Conservation (phyloP, 1,140 invertebrate species). For the Phymastichus coffea region DNA sequence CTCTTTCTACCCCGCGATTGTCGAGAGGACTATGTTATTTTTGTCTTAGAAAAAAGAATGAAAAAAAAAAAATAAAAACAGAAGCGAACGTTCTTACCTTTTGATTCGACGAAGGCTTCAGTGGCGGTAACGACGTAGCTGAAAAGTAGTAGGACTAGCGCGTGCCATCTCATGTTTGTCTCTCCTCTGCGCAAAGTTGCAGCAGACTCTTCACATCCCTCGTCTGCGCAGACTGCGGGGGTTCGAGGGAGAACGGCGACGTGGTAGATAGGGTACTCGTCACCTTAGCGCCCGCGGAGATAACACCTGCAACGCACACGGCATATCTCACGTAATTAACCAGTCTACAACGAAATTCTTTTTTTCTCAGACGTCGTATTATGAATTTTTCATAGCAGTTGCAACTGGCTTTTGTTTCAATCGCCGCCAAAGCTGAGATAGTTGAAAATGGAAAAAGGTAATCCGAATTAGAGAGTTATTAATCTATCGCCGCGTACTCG, state of each 20-base stretch:
- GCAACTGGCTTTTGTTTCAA: too few relatives aligned
- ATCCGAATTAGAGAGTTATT: too few relatives aligned
- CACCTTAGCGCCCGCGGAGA: constrained; percentile 33
- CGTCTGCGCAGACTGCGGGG: not conserved
- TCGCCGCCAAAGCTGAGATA: too few relatives aligned
- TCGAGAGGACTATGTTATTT: not conserved
- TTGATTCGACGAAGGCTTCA: constrained; percentile 19
- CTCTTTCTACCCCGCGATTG: not conserved
- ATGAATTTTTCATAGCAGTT: too few relatives aligned
- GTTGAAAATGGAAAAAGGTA: too few relatives aligned
- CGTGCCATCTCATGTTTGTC: constrained; percentile 28
- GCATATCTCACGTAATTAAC: too few relatives aligned
- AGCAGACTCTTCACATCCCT: not conserved
- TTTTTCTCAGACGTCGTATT: not conserved
- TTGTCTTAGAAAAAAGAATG: too few relatives aligned
- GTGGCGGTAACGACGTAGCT: not conserved
- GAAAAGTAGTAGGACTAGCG: not conserved
- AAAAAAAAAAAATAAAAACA: too few relatives aligned
- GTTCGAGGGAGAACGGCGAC: not conserved
- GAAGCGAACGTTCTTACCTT: constrained; percentile 1
- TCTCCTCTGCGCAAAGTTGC: not conserved
- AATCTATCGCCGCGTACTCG: not conserved
- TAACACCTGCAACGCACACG: constrained; percentile 44
- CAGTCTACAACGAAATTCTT: too few relatives aligned
- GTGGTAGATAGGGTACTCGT: constrained; percentile 35